Conservation (phyloP, 1,140 invertebrate species). For the Heliconius eleuchia region DNA sequence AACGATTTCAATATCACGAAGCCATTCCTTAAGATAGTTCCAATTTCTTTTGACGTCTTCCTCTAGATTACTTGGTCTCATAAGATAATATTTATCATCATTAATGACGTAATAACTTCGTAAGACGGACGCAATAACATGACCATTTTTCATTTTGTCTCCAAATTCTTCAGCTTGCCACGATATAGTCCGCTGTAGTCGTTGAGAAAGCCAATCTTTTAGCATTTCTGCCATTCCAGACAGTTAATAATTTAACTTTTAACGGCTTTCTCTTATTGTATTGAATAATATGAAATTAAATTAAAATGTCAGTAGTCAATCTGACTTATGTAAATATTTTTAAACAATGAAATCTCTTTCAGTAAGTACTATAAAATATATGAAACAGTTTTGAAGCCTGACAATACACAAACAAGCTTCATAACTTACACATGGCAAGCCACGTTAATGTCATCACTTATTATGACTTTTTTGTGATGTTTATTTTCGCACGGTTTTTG, state of each 20-base stretch:
- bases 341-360: background rate
- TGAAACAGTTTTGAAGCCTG: background rate
- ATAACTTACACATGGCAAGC: slow-evolving; percentile 37
- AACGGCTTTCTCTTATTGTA: background rate
- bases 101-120: slow-evolving; percentile 67
- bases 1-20: slow-evolving; percentile 77
- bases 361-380: background rate
- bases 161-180: slow-evolving; percentile 72
- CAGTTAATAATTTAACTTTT: background rate
- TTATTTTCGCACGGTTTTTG: slow-evolving; percentile 76
- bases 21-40: slow-evolving; percentile 77
- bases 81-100: slow-evolving; percentile 64
- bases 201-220: slow-evolving; percentile 73
- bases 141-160: slow-evolving; percentile 71
- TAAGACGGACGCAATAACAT: slow-evolving; percentile 62
- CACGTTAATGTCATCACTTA: slow-evolving; percentile 57
- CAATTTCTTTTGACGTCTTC: slow-evolving; percentile 79
- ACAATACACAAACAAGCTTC: background rate
- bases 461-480: slow-evolving; percentile 81
- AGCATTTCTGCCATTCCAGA: slow-evolving; percentile 67
- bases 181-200: slow-evolving; percentile 57
- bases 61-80: slow-evolving; percentile 65
- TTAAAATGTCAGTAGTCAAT: background rate
- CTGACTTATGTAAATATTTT: background rate
- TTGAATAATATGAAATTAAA: background rate